Conservation (phyloP, 2,797 vertebrate genomes). For the Gorsachius magnificus region DNA sequence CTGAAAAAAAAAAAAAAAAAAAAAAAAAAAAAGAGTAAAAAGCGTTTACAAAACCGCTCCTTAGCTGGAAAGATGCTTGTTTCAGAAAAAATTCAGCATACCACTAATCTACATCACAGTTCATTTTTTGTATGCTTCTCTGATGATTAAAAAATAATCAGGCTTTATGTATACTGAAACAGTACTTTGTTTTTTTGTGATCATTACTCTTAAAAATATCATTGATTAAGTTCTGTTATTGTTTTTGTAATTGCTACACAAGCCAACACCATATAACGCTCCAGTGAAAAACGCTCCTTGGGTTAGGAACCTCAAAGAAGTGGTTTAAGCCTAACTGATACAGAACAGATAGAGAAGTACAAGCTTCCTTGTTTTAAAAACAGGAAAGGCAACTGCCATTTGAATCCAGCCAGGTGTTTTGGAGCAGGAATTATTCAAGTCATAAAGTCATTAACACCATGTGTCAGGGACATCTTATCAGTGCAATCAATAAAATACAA, state of each 20-base stretch:
- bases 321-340: background rate
- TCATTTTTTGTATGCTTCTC: background rate
- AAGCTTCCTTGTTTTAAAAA: background rate
- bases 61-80: background rate
- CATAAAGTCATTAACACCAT: background rate
- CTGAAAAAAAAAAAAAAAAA: conserved; percentile 72
- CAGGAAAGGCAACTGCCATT: background rate
- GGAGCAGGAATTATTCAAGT: background rate
- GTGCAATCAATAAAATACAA: background rate
- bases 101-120: background rate
- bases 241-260: background rate
- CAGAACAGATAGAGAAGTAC: background rate
- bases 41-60: background rate
- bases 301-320: background rate
- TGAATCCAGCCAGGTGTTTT: background rate
- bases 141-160: background rate
- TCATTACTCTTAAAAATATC: background rate
- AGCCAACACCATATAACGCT: background rate
- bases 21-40: background rate
- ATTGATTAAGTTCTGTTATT: too few relatives aligned
- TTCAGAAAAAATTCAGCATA: background rate
- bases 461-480: background rate
- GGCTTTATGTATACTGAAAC: background rate
- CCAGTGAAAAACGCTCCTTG: background rate
- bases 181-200: background rate